phyloP scores from a whole-genome alignment of 2,888 invertebrate genomes.

The Cheilosia impressa region DNA sequence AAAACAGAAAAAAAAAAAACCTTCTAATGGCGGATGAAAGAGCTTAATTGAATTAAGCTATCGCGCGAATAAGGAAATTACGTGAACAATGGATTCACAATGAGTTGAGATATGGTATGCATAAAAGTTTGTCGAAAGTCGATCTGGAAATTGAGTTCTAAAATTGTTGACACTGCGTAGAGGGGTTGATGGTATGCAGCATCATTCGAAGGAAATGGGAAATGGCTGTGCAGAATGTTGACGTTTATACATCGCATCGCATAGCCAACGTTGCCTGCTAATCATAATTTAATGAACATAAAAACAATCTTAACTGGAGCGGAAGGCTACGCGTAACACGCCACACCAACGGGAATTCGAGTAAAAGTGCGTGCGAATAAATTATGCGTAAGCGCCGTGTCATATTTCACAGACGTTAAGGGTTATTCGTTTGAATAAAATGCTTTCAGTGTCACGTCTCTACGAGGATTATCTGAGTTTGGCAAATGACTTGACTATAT shows the following conservation, averaged over 20 bases:
- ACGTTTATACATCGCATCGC: constrained; percentile 1
- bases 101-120: constrained; percentile 30
- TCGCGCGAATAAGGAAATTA: constrained; percentile 41
- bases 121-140: constrained; percentile 16
- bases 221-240: constrained; percentile 9
- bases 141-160: constrained; percentile 52
- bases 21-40: constrained; percentile 16
- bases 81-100: constrained; percentile 53
- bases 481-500: neutral
- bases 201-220: no score
- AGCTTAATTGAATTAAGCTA: constrained; percentile 55
- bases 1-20: constrained; percentile 8
- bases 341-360: neutral
- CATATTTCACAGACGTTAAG: constrained; percentile 27
- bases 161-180: constrained; percentile 34
- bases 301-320: constrained; percentile 63
- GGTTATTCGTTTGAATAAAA: neutral
- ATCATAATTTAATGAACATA: constrained; percentile 58
- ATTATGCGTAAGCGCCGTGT: constrained; percentile 36
- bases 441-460: constrained; percentile 2
- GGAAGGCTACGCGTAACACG: constrained; percentile 24
- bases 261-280: constrained; percentile 28
- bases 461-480: neutral
- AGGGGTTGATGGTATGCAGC: constrained; percentile 9
- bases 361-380: constrained; percentile 45